A percentile compares a stretch with the other conserved stretches of the same genome.
phyloP scores from a whole-genome alignment of 2,888 invertebrate genomes.

The Dasysyrphus albostriatus region DNA sequence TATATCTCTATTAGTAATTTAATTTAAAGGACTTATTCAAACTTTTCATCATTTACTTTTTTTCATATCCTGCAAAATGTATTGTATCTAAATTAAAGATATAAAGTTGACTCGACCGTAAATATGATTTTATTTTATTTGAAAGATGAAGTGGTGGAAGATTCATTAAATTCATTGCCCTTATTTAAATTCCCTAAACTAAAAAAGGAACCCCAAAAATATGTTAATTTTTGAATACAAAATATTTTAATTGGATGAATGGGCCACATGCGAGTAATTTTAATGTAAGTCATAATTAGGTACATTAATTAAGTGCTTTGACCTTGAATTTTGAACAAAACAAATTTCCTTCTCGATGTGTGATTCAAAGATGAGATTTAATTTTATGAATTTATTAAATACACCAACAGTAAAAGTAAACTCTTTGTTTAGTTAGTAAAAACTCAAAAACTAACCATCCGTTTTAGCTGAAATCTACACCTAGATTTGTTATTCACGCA shows the following conservation, averaged over 20 bases:
- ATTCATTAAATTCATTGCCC: not conserved
- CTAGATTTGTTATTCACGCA: no score
- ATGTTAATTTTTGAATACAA: not conserved
- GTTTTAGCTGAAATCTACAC: no score
- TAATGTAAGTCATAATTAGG: not conserved
- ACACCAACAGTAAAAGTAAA: no score
- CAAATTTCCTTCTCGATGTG: not conserved
- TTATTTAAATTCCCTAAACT: not conserved
- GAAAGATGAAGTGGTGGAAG: not conserved
- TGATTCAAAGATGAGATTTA: not conserved
- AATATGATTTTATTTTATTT: not conserved
- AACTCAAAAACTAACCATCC: no score
- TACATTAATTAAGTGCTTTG: not conserved
- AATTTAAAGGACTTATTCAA: not conserved
- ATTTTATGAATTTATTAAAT: not conserved
- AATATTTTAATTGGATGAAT: conserved; percentile 1
- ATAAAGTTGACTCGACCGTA: not conserved
- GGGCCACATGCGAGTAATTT: conserved; percentile 2
- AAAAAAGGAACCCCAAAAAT: not conserved
- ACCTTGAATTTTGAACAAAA: not conserved
- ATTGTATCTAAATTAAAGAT: not conserved
- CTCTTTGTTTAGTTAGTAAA: no score
- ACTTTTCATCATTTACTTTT: not conserved
- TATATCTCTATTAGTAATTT: not conserved
- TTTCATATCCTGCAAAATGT: not conserved